Evolutionary conservation across 1,140 invertebrate species (phyloP).

Genomic region (Copidosoma floridanum): DNA sequence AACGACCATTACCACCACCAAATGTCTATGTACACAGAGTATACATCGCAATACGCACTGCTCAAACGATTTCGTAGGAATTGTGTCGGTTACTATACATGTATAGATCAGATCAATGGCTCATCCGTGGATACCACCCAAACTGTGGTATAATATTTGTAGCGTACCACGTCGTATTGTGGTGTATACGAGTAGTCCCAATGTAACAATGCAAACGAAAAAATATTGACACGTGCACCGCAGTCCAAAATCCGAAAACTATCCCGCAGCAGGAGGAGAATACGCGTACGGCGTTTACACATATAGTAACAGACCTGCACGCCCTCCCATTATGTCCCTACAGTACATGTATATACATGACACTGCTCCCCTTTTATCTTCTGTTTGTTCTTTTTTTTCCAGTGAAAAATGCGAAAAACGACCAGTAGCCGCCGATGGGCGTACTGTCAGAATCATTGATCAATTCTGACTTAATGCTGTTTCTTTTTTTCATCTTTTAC

Average conservation of each 20-base stretch:
- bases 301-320: too few species aligned
- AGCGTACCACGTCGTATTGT: conserved; percentile 15
- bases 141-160: conserved; percentile 11
- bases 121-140: background rate
- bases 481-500: conserved; percentile 8
- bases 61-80: too few species aligned
- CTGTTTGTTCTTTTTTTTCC: conserved; percentile 12
- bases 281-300: background rate
- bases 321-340: too few species aligned
- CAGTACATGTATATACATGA: background rate
- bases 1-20: too few species aligned
- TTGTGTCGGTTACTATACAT: too few species aligned
- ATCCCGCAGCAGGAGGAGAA: too few species aligned
- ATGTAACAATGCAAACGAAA: conserved; percentile 32
- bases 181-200: conserved; percentile 8
- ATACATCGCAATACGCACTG: too few species aligned
- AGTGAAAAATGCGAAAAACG: conserved; percentile 12
- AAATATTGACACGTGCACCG: conserved; percentile 38
- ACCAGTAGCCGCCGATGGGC: background rate
- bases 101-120: too few species aligned
- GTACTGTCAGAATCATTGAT: conserved; percentile 3
- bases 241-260: too few species aligned
- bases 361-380: background rate
- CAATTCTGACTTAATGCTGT: background rate
- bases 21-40: too few species aligned